A percentile compares a stretch with the other conserved stretches of the same genome.
These are phyloP conservation scores for Cerceris rybyensis DNA, from an alignment of 2,888 invertebrate species.

Conservation along the genomic window DNA sequence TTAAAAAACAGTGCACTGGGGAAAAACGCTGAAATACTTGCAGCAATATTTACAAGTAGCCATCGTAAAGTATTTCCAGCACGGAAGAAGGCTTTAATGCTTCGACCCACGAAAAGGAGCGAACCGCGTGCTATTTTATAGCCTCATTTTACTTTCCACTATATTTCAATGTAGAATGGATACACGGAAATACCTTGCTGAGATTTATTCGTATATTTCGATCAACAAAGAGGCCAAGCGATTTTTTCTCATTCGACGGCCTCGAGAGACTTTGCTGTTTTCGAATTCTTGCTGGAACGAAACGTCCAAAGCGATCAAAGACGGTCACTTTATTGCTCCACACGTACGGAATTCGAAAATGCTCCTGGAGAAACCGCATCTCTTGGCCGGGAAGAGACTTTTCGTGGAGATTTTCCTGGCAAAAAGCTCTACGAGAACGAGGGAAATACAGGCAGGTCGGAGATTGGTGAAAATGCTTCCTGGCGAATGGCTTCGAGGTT, in stretches of 20 bases:
- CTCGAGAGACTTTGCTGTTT: not conserved
- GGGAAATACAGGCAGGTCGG: not conserved
- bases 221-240: not conserved
- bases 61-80: too few relatives aligned
- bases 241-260: not conserved
- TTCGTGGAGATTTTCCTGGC: not conserved
- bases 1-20: too few relatives aligned
- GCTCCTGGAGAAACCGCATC: not conserved
- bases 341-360: not conserved
- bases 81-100: too few relatives aligned
- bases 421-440: not conserved
- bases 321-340: slow-evolving; percentile 5
- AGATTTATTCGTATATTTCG: too few relatives aligned
- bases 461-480: not conserved
- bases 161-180: too few relatives aligned
- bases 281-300: not conserved
- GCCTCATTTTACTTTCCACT: too few relatives aligned
- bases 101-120: too few relatives aligned
- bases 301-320: not conserved
- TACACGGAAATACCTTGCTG: too few relatives aligned
- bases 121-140: too few relatives aligned
- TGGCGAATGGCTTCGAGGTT: slow-evolving; percentile 4
- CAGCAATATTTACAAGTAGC: too few relatives aligned
- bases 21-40: too few relatives aligned
- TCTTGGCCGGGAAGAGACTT: not conserved